Evolutionary conservation across 1,140 invertebrate species (phyloP).

Genomic region (Brachystomella parvula): DNA sequence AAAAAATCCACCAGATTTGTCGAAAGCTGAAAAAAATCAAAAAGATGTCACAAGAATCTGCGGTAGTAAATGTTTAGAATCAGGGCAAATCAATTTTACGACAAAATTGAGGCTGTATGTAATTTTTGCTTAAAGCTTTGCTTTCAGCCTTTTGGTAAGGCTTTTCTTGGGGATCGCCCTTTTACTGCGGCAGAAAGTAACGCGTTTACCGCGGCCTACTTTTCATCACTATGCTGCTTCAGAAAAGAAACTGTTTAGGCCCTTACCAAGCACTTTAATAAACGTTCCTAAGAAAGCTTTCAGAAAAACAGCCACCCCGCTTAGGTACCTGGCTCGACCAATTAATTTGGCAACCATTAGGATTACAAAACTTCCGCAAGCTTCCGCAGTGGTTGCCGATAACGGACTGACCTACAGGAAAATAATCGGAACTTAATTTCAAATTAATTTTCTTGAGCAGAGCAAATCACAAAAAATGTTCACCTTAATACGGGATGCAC

Average conservation of each 20-base stretch:
- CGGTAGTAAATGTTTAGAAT: no score
- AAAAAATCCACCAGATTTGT: conserved; percentile 79
- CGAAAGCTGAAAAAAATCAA: conserved; percentile 18
- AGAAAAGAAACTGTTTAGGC: background rate
- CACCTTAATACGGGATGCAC: background rate
- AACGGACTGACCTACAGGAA: conserved; percentile 53
- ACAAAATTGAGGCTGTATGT: no score
- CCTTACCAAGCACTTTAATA: conserved; percentile 65
- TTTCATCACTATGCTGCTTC: no score
- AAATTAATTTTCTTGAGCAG: background rate
- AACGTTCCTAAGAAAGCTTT: conserved; percentile 71
- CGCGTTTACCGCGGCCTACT: no score
- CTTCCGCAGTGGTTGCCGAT: conserved; percentile 63
- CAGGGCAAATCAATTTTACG: no score
- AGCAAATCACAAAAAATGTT: background rate
- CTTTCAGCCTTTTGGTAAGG: no score
- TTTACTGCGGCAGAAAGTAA: no score
- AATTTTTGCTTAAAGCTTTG: no score
- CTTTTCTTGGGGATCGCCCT: no score
- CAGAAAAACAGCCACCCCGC: conserved; percentile 48
- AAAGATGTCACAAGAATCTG: no score
- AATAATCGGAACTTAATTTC: no score
- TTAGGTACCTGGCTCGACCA: conserved; percentile 50
- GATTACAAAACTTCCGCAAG: conserved; percentile 64
- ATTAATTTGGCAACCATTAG: conserved; percentile 54